phyloP scores from a whole-genome alignment of 1,140 invertebrate species.

The Yoshiicerus persimilis region DNA sequence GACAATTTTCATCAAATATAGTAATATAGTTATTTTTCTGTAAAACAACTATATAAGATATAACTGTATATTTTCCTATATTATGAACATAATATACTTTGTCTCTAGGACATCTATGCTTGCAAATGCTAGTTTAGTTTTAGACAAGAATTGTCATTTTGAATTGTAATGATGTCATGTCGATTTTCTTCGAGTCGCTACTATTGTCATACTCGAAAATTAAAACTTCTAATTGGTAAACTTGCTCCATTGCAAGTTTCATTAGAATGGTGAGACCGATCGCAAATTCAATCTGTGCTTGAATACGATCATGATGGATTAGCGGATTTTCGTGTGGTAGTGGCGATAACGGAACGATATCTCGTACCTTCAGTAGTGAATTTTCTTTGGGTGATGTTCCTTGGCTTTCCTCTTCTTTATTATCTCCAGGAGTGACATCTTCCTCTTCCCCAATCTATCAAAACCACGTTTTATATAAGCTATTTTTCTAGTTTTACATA shows the following conservation, averaged over 20 bases:
- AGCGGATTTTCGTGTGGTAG: conserved; percentile 19
- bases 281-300: background rate
- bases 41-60: background rate
- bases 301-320: background rate
- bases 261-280: background rate
- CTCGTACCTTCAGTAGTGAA: conserved; percentile 53
- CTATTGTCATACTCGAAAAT: background rate
- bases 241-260: background rate
- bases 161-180: background rate
- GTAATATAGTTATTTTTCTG: background rate
- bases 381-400: conserved; percentile 48
- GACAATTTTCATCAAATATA: conserved; percentile 3
- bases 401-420: background rate
- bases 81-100: background rate
- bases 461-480: background rate
- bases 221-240: background rate
- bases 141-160: background rate
- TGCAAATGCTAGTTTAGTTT: background rate
- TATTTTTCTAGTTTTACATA: background rate
- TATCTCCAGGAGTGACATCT: background rate
- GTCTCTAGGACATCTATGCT: background rate
- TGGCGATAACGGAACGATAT: conserved; percentile 29
- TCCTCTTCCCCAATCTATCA: conserved; percentile 12
- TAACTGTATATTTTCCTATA: background rate
- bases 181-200: background rate